Conservation (phyloP, 92 coral and sea anemone species). For the Epizoanthus scotinus region DNA sequence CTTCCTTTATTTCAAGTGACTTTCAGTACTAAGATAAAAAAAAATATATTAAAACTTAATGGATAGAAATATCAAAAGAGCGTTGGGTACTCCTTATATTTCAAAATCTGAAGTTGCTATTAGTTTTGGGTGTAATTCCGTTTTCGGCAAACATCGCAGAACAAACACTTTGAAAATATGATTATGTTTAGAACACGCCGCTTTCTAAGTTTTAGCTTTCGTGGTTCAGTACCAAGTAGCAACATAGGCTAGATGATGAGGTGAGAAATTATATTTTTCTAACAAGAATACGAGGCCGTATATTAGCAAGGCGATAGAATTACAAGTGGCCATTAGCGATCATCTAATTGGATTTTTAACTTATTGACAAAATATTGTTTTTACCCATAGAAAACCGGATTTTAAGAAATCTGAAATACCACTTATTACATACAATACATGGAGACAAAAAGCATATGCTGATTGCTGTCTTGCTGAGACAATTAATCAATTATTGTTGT, state of each 20-base stretch:
- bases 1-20: not conserved
- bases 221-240: too few relatives aligned
- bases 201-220: not conserved
- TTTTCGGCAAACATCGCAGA: constrained; percentile 5
- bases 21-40: not conserved
- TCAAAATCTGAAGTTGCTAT: not conserved
- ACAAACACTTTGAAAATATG: not conserved
- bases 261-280: too few relatives aligned
- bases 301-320: not conserved
- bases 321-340: not conserved
- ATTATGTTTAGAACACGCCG: not conserved
- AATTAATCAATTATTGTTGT: too few relatives aligned
- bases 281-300: too few relatives aligned
- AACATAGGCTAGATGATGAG: too few relatives aligned
- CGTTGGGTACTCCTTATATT: not conserved
- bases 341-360: constrained; percentile 11
- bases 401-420: not conserved
- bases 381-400: not conserved
- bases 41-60: not conserved
- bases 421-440: not conserved
- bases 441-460: not conserved
- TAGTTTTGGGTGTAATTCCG: not conserved
- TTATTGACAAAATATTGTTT: constrained; percentile 16
- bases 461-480: not conserved
- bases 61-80: not conserved